Evolutionary conservation across 2,113 vertebrate species (phyloP).

Genomic region (Clinocottus analis): DNA sequence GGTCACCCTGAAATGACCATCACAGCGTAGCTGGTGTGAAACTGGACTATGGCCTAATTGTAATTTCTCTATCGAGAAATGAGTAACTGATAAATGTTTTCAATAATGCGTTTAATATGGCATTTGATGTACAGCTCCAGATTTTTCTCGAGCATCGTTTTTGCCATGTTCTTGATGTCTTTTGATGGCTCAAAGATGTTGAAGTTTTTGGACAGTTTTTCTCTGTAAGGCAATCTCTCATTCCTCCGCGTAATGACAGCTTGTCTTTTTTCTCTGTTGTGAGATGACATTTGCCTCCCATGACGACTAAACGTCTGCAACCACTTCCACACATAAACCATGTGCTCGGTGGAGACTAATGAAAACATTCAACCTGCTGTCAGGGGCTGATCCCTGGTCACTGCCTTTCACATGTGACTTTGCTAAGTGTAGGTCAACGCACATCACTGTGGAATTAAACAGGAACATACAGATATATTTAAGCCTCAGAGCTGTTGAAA

Average conservation of each 20-base stretch:
- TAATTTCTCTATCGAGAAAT: neutral
- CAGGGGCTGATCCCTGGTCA: slow-evolving; percentile 21
- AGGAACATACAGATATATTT: neutral
- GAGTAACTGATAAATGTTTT: neutral
- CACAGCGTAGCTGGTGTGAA: neutral
- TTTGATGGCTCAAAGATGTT: slow-evolving; percentile 12
- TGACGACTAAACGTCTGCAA: slow-evolving; percentile 49
- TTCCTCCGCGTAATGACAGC: slow-evolving; percentile 65
- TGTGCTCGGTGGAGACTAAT: slow-evolving; percentile 40
- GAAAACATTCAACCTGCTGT: slow-evolving; percentile 31
- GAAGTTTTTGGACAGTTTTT: slow-evolving; percentile 45
- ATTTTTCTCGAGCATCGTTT: neutral
- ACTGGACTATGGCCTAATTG: neutral
- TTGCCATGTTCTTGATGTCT: slow-evolving; percentile 7
- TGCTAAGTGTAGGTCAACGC: neutral
- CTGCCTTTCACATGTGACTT: slow-evolving; percentile 12
- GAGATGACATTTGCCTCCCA: slow-evolving; percentile 60
- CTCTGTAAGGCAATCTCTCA: slow-evolving; percentile 45
- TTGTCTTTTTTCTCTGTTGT: slow-evolving; percentile 54
- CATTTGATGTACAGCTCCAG: neutral
- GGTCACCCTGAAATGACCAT: neutral
- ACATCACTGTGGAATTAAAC: neutral
- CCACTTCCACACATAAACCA: slow-evolving; percentile 32
- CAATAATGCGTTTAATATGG: neutral
- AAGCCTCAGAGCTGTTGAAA: neutral